These are phyloP conservation scores for Drosophila paranaensis DNA, from an alignment of 2,888 invertebrate species.

Conservation along the genomic window DNA sequence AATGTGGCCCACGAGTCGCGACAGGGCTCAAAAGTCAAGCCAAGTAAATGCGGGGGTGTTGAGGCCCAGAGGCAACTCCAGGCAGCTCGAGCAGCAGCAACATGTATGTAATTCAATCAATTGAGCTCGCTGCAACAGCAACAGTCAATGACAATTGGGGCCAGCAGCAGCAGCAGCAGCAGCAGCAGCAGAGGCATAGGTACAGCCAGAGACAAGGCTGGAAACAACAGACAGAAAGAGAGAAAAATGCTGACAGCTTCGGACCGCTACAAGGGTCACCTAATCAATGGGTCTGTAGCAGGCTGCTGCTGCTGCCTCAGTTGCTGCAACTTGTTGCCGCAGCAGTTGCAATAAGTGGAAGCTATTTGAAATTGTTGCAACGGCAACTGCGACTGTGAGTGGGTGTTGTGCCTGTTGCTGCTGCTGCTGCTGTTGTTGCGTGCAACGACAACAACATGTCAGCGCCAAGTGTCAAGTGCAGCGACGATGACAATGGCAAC, in stretches of 20 bases:
- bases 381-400: slow-evolving; percentile 42
- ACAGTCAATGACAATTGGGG: slow-evolving; percentile 72
- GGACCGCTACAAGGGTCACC: slow-evolving; percentile 76
- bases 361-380: slow-evolving; percentile 67
- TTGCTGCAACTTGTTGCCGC: slow-evolving; percentile 64
- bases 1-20: slow-evolving; percentile 49
- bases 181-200: slow-evolving; percentile 33
- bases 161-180: slow-evolving; percentile 22
- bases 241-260: slow-evolving; percentile 53
- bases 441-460: slow-evolving; percentile 60
- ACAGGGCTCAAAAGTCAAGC: slow-evolving; percentile 62
- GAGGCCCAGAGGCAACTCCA: slow-evolving; percentile 19
- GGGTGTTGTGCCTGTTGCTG: slow-evolving; percentile 47
- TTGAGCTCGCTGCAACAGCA: slow-evolving; percentile 55
- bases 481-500: slow-evolving; percentile 59
- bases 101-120: slow-evolving; percentile 77
- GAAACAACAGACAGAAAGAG: slow-evolving; percentile 30
- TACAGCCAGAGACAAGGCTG: slow-evolving; percentile 33
- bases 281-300: slow-evolving; percentile 67
- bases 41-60: slow-evolving; percentile 62
- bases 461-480: slow-evolving; percentile 71
- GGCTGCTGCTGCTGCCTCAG: slow-evolving; percentile 47
- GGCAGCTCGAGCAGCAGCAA: slow-evolving; percentile 38
- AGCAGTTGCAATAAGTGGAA: slow-evolving; percentile 59
- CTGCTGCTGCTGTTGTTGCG: slow-evolving; percentile 54